Evolutionary conservation across 2,113 vertebrate genomes (phyloP).

Genomic region (Puntigrus tetrazona): DNA sequence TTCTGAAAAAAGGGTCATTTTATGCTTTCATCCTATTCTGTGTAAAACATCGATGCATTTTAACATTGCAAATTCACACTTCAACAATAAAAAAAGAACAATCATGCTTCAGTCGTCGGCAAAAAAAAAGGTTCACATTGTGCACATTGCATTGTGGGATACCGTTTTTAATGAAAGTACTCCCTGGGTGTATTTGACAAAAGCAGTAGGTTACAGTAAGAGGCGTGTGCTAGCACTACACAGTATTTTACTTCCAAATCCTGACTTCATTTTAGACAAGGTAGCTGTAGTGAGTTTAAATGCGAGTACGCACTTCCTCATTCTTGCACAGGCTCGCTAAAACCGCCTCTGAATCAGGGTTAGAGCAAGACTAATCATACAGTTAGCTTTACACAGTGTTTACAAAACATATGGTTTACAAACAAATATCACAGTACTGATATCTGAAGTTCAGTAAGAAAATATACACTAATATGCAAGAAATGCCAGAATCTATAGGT

Average conservation of each 20-base stretch:
- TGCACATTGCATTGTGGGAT: neutral
- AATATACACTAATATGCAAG: neutral
- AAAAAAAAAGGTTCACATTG: neutral
- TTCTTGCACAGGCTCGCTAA: conserved; percentile 22
- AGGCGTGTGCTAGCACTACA: neutral
- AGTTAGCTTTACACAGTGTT: neutral
- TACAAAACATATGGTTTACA: neutral
- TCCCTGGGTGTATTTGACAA: neutral
- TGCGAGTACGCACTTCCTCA: conserved; percentile 40
- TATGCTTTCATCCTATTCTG: neutral
- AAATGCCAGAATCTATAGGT: no score
- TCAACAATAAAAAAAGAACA: neutral
- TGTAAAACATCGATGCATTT: neutral
- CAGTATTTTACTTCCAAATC: neutral
- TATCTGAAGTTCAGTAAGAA: neutral
- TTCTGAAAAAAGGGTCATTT: no score
- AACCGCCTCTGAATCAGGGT: neutral
- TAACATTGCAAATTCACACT: neutral
- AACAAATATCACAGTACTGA: neutral
- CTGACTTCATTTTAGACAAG: neutral
- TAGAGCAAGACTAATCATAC: neutral
- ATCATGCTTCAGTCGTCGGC: neutral
- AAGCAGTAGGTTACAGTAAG: neutral
- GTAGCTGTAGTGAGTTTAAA: neutral
- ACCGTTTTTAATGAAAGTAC: neutral